Conservation (phyloP, 92 coral and sea anemone species). For the Muricea muricata region DNA sequence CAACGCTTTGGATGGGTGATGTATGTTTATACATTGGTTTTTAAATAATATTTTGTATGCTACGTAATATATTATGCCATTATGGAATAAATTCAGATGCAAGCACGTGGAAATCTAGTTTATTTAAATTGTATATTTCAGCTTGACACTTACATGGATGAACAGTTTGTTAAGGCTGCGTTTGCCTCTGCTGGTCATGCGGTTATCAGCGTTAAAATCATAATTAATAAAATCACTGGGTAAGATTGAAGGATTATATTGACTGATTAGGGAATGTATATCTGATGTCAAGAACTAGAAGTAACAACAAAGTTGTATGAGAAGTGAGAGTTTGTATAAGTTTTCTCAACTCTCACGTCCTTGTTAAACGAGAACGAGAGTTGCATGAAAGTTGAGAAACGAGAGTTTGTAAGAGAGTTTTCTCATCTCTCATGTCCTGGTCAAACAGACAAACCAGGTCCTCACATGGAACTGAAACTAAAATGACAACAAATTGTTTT, state of each 20-base stretch:
- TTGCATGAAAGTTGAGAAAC: too few relatives aligned
- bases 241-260: slow-evolving; percentile 12
- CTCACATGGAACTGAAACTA: neutral
- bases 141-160: slow-evolving; percentile 93
- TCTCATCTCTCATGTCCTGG: too few relatives aligned
- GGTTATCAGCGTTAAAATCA: slow-evolving; percentile 80
- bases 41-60: too few relatives aligned
- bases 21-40: slow-evolving; percentile 54
- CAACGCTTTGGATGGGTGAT: slow-evolving; percentile 98
- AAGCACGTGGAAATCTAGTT: too few relatives aligned
- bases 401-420: too few relatives aligned
- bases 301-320: too few relatives aligned
- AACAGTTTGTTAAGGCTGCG: slow-evolving; percentile 82
- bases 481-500: neutral
- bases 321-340: neutral
- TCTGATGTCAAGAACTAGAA: too few relatives aligned
- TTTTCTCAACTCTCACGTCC: too few relatives aligned
- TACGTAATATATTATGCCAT: too few relatives aligned
- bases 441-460: neutral
- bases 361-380: too few relatives aligned
- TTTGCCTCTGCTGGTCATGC: slow-evolving; percentile 97
- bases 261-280: too few relatives aligned
- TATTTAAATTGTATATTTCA: slow-evolving; percentile 12
- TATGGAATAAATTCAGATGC: too few relatives aligned
- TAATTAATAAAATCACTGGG: slow-evolving; percentile 91